phyloP scores from a whole-genome alignment of 2,113 vertebrate genomes.

The Orthonyx spaldingii region DNA sequence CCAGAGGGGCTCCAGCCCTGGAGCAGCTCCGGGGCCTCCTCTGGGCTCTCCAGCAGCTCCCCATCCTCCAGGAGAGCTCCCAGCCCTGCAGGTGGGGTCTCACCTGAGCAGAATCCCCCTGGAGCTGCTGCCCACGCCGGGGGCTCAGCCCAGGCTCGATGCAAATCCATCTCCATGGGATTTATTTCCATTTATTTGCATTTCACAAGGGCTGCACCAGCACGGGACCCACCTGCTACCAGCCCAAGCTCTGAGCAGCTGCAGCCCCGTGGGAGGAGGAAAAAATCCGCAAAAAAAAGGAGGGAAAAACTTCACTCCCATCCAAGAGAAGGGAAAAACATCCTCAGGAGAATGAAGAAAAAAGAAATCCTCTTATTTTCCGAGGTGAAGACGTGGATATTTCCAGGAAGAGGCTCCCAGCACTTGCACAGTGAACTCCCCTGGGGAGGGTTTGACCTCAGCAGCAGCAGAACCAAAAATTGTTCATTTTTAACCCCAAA shows the following conservation, averaged over 20 bases:
- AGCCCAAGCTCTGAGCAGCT: rapidly evolving
- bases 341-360: neutral
- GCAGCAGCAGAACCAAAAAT: neutral
- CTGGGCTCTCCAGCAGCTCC: neutral
- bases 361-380: rapidly evolving
- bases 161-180: neutral
- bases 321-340: rapidly evolving
- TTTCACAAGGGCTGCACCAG: no score
- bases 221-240: rapidly evolving
- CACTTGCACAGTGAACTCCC: rapidly evolving
- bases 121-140: neutral
- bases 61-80: neutral
- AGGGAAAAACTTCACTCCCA: rapidly evolving
- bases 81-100: neutral
- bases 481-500: neutral
- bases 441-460: neutral
- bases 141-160: neutral
- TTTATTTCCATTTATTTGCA: neutral
- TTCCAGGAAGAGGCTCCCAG: neutral
- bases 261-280: rapidly evolving
- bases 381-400: rapidly evolving
- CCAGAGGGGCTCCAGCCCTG: neutral
- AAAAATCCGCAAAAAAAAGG: neutral
- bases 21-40: neutral
- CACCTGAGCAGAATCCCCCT: neutral